Percentiles rank a stretch among this genome's conserved stretches.
Evolutionary conservation across 2,888 invertebrate species (phyloP).

Genomic region (Zaprionus lineosus): DNA sequence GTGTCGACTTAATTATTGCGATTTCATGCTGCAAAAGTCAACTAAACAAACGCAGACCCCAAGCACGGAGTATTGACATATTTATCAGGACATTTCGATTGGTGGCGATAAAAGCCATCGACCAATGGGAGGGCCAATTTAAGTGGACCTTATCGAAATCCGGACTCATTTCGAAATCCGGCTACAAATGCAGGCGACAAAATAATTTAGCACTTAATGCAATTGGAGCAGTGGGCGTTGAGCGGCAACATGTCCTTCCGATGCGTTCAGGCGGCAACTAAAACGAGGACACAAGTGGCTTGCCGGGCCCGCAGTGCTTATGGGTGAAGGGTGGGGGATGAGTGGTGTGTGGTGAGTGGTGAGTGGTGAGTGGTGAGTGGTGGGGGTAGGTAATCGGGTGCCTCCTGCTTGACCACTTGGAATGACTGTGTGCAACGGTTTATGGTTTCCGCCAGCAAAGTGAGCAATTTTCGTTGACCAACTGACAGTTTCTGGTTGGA

Average conservation of each 20-base stretch:
- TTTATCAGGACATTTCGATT: too few species aligned
- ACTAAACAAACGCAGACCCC: too few species aligned
- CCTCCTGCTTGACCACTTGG: constrained; percentile 26
- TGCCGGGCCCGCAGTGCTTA: too few species aligned
- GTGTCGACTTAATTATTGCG: too few species aligned
- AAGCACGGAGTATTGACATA: too few species aligned
- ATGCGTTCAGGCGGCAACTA: constrained; percentile 9
- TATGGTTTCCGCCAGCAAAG: constrained; percentile 67
- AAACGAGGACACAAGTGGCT: constrained; percentile 1
- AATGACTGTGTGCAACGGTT: constrained; percentile 35
- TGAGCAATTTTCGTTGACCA: constrained; percentile 47
- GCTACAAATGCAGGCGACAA: constrained; percentile 52
- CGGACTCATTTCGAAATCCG: neutral
- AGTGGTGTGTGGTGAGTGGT: neutral
- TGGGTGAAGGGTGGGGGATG: neutral
- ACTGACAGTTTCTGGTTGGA: neutral
- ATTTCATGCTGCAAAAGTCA: too few species aligned
- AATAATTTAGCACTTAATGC: constrained; percentile 60
- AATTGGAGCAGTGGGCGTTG: constrained; percentile 57
- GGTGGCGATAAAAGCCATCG: too few species aligned
- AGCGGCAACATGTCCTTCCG: constrained; percentile 46
- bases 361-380: neutral
- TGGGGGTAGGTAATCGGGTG: neutral
- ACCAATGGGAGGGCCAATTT: constrained; percentile 14
- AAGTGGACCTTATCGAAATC: constrained; percentile 8